Base-by-base conservation (phyloP, 2,888 invertebrate species). In the Leucophora obtusa region DNA sequence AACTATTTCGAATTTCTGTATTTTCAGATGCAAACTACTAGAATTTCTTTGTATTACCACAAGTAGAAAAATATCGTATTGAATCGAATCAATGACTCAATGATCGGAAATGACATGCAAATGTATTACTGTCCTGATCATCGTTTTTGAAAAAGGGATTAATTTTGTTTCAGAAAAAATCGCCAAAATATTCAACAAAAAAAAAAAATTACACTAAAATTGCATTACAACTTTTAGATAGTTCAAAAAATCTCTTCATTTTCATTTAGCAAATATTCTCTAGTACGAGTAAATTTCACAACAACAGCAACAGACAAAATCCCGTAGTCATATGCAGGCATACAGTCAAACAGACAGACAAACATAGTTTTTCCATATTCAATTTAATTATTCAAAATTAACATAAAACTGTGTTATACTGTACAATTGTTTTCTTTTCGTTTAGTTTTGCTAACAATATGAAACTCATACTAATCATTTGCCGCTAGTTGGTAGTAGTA, bases 371-470 rank as follows among this genome's bases (percentile, higher is more conserved):
- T 78, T 60, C 18, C 15, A 51, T 60, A 65, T 70, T 65, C 58
- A n/a, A 70, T 69, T 79, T 65, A 73, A 73, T 79, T 79, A 70
- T 65, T 53, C 71, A 59, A 66, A 77, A 71, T 71, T 53, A 77
- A 77, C 65, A 71, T 50, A n/a, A 66, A 77, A 77, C 17, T 43
- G 10, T 0, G 33, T 65, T 18, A 33, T 43, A 43, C 24, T 3
- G 24, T 24, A 5, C 24, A 14, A 3, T 14, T 7, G 9, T n/a
- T 56, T 24, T n/a, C 6, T 4, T 21, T 53, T 11, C 7, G 4
- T 28, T 8, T 28, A 5, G 24, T 24, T 24, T 24, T 51, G 59
- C 50, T 50, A 58, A 50, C 65, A 56, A 10, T 65, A 51, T 58
- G 11, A 17, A 28, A n/a, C 14, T 15, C 53, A 6, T 35, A 59